phyloP scores from a whole-genome alignment of 2,797 vertebrate species.

The Pipistrellus pipistrellus region DNA sequence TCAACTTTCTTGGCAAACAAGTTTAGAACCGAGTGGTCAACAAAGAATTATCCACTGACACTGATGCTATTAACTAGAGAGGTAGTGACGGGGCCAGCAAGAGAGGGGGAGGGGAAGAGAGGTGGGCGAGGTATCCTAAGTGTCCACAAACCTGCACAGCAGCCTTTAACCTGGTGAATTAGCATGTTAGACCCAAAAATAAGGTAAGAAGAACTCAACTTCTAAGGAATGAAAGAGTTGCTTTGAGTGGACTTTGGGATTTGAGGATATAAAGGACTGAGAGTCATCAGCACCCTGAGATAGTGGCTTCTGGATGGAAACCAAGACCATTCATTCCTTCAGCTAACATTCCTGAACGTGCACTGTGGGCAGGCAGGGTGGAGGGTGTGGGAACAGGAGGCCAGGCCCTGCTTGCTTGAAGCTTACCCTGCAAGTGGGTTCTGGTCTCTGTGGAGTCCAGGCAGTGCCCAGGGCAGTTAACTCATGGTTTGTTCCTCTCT shows the following conservation, averaged over 20 bases:
- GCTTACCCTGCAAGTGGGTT: neutral
- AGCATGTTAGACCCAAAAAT: neutral
- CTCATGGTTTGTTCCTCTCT: constrained; percentile 29
- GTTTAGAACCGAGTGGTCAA: neutral
- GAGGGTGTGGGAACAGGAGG: neutral
- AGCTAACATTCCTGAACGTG: neutral
- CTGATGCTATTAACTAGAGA: neutral
- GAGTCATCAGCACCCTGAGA: accelerated
- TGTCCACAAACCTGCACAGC: neutral
- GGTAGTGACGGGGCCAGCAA: neutral
- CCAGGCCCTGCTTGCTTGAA: neutral
- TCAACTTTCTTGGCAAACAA: neutral
- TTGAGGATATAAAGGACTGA: neutral
- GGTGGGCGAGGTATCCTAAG: accelerated
- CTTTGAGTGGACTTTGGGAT: neutral
- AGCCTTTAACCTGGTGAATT: neutral
- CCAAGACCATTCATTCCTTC: neutral
- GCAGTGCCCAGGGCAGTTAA: neutral
- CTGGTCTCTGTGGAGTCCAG: neutral
- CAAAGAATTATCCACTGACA: neutral
- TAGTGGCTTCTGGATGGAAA: neutral
- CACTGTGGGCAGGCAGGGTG: too few relatives aligned
- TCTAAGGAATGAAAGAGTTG: neutral
- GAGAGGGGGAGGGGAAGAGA: neutral
- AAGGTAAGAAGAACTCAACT: neutral